Base-by-base conservation (phyloP, 2,113 vertebrate genomes). In the Clupea harengus region DNA sequence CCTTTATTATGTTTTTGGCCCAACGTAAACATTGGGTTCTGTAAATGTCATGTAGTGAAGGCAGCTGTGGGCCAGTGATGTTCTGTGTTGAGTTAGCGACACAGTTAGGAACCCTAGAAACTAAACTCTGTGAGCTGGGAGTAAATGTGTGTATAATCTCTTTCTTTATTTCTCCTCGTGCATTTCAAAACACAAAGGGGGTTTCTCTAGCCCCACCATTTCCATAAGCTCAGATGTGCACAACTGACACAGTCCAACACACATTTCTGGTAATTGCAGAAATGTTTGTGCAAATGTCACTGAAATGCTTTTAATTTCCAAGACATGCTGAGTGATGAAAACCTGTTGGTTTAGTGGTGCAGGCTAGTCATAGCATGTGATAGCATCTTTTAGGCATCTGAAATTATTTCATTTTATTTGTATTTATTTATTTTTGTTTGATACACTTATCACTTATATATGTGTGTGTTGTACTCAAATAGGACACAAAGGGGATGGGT, bases 301-400 rank as follows among this genome's bases (percentile, higher is more conserved):
- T 44, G 81, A 88, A 83, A 88, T 89, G 92, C 92, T 91, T 89
- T 88, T 92, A 89, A 94, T 92, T 95, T 95, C 93, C 94, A 92
- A 86, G 82, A 84, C 85, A 54, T 83, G 54, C 88, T 85, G 84
- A 90, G 50, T 91, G 91, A 90, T 91, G 91, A 94, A 93, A 93
- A 89, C 89, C 67, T 11, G 81, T 90, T 89, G 93, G 94, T 95
- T 95, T 94, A 86, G 93, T 88, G 93, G 93, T 91, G 90, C 89
- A 81, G 87, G 64, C 87, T 89, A 88, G 88, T 89, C 90, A 87
- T 39, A 39, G 39, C 2, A 39, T 88, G 57, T 75, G 91, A 92
- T 92, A 90, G 90, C 91, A 91, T 91, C 91, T 75, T 39, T 2
- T 2, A 39, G 39, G 39, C 39, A 39, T 39, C 39, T 39, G 39